Conservation (phyloP, 2,888 invertebrate species). For the Thymelicus acteon region DNA sequence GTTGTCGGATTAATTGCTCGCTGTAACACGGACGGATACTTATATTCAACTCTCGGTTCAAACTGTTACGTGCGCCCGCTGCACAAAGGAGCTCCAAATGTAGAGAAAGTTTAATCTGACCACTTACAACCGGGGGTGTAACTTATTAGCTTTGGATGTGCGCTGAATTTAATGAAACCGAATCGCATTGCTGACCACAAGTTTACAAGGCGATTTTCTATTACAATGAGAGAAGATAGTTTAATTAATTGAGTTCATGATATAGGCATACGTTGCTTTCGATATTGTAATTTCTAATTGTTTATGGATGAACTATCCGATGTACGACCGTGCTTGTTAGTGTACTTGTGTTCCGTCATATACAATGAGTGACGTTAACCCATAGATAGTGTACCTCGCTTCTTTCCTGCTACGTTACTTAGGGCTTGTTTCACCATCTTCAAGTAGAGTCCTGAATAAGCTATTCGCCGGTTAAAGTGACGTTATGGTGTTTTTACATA, state of each 20-base stretch:
- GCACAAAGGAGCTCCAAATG: conserved; percentile 33
- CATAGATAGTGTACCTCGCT: too few relatives aligned
- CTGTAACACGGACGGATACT: conserved; percentile 44
- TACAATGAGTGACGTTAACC: too few relatives aligned
- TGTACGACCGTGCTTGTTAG: too few relatives aligned
- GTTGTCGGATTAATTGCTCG: conserved; percentile 63
- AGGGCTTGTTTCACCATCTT: too few relatives aligned
- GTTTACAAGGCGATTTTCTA: conserved; percentile 12
- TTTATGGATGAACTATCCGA: too few relatives aligned
- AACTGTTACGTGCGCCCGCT: conserved; percentile 38
- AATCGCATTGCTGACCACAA: conserved; percentile 19
- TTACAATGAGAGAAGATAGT: conserved; percentile 2
- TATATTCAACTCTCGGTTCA: conserved; percentile 39
- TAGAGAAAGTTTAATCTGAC: conserved; percentile 36
- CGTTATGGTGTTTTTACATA: too few relatives aligned
- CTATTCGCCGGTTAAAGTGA: too few relatives aligned
- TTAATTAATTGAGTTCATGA: conserved; percentile 1
- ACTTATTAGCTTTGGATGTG: conserved; percentile 34
- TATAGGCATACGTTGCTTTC: too few relatives aligned
- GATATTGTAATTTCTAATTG: too few relatives aligned
- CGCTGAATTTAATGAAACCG: conserved; percentile 30
- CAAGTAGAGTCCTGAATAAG: too few relatives aligned
- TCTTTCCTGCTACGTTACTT: too few relatives aligned
- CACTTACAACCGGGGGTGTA: conserved; percentile 28
- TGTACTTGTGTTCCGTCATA: too few relatives aligned